A percentile compares a stretch with the other conserved stretches of the same genome.
Conservation (phyloP, 2,797 vertebrate genomes). For the Synanceia verrucosa region DNA sequence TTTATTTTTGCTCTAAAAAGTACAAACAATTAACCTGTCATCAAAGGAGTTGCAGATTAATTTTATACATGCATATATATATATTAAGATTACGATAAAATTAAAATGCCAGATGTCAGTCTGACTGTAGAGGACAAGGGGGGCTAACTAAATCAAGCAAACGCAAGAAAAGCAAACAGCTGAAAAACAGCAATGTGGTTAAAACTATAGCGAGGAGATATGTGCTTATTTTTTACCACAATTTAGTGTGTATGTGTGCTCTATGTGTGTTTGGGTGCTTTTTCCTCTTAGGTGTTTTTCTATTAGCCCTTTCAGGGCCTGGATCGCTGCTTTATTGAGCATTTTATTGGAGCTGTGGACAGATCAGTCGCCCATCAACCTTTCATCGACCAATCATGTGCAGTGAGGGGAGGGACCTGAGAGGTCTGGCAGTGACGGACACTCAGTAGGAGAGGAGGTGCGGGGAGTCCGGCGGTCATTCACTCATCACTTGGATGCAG, state of each 20-base stretch:
- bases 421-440: conserved; percentile 66
- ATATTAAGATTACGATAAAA: background rate
- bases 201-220: conserved; percentile 37
- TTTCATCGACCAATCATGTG: conserved; percentile 78
- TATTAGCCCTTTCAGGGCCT: conserved; percentile 55
- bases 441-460: conserved; percentile 38
- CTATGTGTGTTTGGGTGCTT: conserved; percentile 32
- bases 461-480: conserved; percentile 56
- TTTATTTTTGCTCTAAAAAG: background rate
- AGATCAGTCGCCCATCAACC: conserved; percentile 72
- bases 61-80: background rate
- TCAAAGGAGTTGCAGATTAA: background rate
- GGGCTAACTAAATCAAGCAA: conserved; percentile 12
- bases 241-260: conserved; percentile 15
- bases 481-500: conserved; percentile 76
- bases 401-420: conserved; percentile 60
- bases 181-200: conserved; percentile 36
- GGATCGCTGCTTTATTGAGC: conserved; percentile 71
- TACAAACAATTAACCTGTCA: background rate
- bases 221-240: conserved; percentile 50
- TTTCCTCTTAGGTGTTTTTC: conserved; percentile 66
- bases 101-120: conserved; percentile 4
- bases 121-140: background rate
- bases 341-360: conserved; percentile 73
- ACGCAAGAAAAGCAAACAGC: conserved; percentile 34